Evolutionary conservation across 1,140 invertebrate species (phyloP).

Genomic region (Lordiphosa clarofinis): DNA sequence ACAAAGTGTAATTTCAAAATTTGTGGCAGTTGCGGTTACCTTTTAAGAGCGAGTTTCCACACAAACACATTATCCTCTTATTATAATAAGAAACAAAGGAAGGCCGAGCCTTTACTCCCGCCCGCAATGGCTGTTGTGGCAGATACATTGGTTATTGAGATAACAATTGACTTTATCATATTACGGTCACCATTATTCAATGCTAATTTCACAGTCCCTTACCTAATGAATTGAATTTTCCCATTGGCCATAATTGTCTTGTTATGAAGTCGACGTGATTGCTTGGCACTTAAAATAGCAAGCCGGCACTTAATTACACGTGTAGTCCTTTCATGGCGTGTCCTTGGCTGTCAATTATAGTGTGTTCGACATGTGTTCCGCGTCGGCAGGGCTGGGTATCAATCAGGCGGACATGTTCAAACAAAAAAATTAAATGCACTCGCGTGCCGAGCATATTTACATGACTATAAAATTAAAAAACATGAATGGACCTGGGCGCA

Average conservation of each 20-base stretch:
- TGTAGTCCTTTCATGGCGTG: slow-evolving; percentile 38
- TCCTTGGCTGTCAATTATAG: slow-evolving; percentile 63
- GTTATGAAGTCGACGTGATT: slow-evolving; percentile 37
- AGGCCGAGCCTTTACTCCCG: too few species aligned
- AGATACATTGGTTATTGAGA: too few species aligned
- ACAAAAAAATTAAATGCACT: slow-evolving; percentile 69
- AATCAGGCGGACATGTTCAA: slow-evolving; percentile 71
- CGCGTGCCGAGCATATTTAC: slow-evolving; percentile 63
- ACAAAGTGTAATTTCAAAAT: too few species aligned
- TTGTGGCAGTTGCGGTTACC: too few species aligned
- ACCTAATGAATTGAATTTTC: neutral
- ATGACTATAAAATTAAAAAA: slow-evolving; percentile 78
- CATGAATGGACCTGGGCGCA: slow-evolving; percentile 47
- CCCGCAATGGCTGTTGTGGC: too few species aligned
- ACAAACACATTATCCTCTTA: too few species aligned
- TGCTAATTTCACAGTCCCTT: too few species aligned
- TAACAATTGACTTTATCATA: too few species aligned
- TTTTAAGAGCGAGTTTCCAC: too few species aligned
- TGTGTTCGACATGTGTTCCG: slow-evolving; percentile 57
- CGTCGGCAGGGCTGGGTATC: slow-evolving; percentile 44
- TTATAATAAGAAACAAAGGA: too few species aligned
- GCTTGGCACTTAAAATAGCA: slow-evolving; percentile 60
- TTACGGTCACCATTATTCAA: too few species aligned
- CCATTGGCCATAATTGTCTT: slow-evolving; percentile 42
- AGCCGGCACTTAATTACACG: slow-evolving; percentile 65